Percentiles rank a stretch among this genome's conserved stretches.
Evolutionary conservation across 2,888 invertebrate genomes (phyloP).

Genomic region (Cancer borealis): DNA sequence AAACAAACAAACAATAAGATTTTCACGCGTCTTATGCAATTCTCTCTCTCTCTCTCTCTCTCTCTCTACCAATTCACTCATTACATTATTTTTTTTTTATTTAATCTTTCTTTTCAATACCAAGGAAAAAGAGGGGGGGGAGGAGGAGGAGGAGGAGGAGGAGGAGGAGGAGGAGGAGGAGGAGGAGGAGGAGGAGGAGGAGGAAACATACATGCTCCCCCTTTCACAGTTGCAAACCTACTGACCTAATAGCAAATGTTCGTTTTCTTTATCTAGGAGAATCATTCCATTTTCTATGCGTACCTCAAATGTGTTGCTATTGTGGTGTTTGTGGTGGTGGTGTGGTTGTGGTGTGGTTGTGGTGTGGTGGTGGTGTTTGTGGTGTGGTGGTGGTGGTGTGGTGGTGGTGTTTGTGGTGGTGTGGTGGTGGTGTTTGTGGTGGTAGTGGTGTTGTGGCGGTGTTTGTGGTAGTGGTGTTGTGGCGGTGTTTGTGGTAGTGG

Average conservation of each 20-base stretch:
- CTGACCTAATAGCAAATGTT: neutral
- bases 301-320: neutral
- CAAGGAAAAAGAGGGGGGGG: no score
- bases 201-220: neutral
- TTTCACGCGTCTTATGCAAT: neutral
- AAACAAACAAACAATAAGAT: neutral
- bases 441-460: neutral
- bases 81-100: neutral
- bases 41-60: neutral
- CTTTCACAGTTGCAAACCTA: neutral
- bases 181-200: neutral
- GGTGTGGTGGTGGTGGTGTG: neutral
- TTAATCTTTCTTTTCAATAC: neutral
- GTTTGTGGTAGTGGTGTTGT: neutral
- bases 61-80: neutral
- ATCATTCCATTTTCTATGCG: neutral
- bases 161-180: neutral
- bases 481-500: neutral
- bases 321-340: neutral
- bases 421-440: neutral
- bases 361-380: neutral
- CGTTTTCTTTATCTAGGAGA: constrained; percentile 1
- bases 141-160: neutral
- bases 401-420: neutral
- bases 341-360: neutral